Evolutionary conservation across 2,113 vertebrate species (phyloP).

Genomic region (Oryzias javanicus): DNA sequence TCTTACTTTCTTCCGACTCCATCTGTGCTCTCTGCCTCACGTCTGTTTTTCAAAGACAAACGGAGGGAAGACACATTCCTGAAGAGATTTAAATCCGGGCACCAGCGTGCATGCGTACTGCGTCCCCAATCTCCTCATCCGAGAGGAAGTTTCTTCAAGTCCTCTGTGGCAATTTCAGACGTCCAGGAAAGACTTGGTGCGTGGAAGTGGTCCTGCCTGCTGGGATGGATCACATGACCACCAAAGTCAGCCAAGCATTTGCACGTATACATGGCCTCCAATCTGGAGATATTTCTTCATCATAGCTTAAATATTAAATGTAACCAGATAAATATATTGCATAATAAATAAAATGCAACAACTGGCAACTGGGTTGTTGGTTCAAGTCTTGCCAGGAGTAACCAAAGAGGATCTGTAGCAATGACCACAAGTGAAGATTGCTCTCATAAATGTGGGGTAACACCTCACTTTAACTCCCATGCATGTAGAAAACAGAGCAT

Average conservation of each 20-base stretch:
- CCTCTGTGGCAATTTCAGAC: constrained; percentile 10
- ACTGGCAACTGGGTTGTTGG: too few relatives aligned
- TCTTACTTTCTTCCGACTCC: constrained; percentile 82
- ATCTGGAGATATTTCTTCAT: not conserved
- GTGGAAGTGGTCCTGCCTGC: constrained; percentile 13
- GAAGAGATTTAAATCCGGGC: constrained; percentile 7
- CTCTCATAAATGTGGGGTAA: too few relatives aligned
- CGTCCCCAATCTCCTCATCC: constrained; percentile 1
- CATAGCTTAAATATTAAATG: not conserved
- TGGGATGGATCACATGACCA: constrained; percentile 59
- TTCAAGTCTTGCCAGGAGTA: too few relatives aligned
- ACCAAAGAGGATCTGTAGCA: too few relatives aligned
- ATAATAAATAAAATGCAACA: too few relatives aligned
- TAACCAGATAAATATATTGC: too few relatives aligned
- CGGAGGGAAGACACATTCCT: not conserved
- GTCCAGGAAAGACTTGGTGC: constrained; percentile 14
- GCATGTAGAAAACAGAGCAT: too few relatives aligned
- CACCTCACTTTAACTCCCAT: too few relatives aligned
- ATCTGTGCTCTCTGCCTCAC: constrained; percentile 51
- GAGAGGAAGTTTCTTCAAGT: constrained; percentile 5
- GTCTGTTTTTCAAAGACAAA: not conserved
- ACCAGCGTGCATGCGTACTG: constrained; percentile 21
- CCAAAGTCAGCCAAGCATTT: not conserved
- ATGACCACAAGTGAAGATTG: too few relatives aligned
- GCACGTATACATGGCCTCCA: not conserved